These are phyloP conservation scores for Himalopsyche tibetana DNA, from an alignment of 2,888 invertebrate species.

Conservation along the genomic window DNA sequence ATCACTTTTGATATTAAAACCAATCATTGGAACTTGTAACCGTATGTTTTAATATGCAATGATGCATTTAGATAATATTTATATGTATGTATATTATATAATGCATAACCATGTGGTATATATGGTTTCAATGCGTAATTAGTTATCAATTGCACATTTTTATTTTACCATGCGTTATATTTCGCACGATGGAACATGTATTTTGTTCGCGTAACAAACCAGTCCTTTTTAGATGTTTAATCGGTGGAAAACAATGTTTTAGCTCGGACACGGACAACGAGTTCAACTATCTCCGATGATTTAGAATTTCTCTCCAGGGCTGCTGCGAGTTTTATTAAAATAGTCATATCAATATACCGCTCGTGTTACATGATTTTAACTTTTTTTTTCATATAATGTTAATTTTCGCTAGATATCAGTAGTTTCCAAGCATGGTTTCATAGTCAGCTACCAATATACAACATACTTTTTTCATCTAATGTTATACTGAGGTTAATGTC, in stretches of 20 bases:
- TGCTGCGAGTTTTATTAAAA: too few relatives aligned
- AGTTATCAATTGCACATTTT: neutral
- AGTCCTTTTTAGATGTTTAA: neutral
- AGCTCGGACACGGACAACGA: neutral
- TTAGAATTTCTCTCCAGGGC: too few relatives aligned
- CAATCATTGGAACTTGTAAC: slow-evolving; percentile 10
- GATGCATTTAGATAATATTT: neutral
- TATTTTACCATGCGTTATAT: neutral
- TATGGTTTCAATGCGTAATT: neutral
- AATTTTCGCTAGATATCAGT: too few relatives aligned
- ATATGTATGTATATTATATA: neutral
- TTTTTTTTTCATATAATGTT: too few relatives aligned
- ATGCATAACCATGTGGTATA: neutral
- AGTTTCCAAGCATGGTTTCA: too few relatives aligned
- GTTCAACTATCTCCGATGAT: neutral
- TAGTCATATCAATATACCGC: too few relatives aligned
- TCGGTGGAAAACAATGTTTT: neutral
- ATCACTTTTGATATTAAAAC: neutral
- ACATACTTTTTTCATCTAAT: too few relatives aligned
- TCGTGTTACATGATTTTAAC: too few relatives aligned
- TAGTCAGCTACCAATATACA: too few relatives aligned
- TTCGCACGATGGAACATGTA: slow-evolving; percentile 23
- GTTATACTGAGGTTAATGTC: too few relatives aligned
- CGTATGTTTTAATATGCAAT: neutral
- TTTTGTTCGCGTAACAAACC: neutral